A percentile compares a stretch with the other conserved stretches of the same genome.
Evolutionary conservation across 2,888 invertebrate genomes (phyloP).

Genomic region (Macaria liturata): DNA sequence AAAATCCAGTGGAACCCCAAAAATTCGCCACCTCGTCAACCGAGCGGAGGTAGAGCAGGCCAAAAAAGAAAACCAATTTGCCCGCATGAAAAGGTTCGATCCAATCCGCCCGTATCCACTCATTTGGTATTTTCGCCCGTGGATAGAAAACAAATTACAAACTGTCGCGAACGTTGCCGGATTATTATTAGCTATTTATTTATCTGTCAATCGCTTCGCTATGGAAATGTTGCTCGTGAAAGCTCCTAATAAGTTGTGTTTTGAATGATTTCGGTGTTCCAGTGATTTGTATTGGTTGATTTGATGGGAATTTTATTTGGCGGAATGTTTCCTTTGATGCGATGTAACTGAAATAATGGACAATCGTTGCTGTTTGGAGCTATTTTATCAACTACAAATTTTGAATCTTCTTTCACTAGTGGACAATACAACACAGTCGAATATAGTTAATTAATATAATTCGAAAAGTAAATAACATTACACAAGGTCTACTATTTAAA

Average conservation of each 20-base stretch:
- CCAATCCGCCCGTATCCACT: conserved; percentile 77
- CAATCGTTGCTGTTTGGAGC: too few relatives aligned
- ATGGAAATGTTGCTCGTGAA: conserved; percentile 72
- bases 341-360: too few relatives aligned
- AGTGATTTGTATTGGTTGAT: not conserved
- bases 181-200: conserved; percentile 73
- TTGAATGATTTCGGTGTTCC: conserved; percentile 38
- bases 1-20: conserved; percentile 42
- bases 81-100: conserved; percentile 80
- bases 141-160: conserved; percentile 80
- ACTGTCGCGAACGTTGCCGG: conserved; percentile 57
- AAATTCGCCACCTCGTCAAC: conserved; percentile 70
- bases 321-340: not conserved
- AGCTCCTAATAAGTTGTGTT: conserved; percentile 68
- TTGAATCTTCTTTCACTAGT: too few relatives aligned
- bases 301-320: not conserved
- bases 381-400: too few relatives aligned
- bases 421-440: too few relatives aligned
- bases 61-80: conserved; percentile 83
- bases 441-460: too few relatives aligned
- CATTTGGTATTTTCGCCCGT: conserved; percentile 79
- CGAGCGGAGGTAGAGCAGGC: conserved; percentile 61
- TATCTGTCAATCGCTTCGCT: conserved; percentile 64
- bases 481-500: too few relatives aligned
- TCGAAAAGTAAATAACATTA: too few relatives aligned